Conservation (phyloP, 2,797 vertebrate species). For the Siniperca obscura region DNA sequence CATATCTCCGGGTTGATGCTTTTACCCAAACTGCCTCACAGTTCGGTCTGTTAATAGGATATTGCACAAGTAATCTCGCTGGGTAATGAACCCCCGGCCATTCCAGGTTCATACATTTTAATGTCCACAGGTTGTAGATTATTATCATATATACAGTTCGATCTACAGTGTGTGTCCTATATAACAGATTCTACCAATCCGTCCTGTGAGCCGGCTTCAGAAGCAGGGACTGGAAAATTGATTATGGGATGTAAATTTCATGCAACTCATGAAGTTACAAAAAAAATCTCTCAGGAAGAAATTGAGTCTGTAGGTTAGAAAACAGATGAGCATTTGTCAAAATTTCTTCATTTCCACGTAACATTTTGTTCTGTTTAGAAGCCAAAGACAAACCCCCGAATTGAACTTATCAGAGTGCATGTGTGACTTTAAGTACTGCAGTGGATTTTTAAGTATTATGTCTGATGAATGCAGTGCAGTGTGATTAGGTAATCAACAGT, state of each 20-base stretch:
- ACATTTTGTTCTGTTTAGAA: background rate
- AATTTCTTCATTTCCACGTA: background rate
- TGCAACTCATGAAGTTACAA: background rate
- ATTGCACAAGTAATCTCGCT: background rate
- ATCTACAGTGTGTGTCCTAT: background rate
- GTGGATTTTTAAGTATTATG: background rate
- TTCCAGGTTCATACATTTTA: background rate
- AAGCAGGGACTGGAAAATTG: background rate
- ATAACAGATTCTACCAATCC: background rate
- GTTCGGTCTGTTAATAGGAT: no score
- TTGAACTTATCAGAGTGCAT: background rate
- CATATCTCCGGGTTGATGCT: background rate
- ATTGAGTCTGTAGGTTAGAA: background rate
- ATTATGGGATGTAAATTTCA: background rate
- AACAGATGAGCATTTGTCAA: background rate
- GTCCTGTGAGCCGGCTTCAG: background rate
- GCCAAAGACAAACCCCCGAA: background rate
- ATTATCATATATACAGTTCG: background rate
- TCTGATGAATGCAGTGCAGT: background rate
- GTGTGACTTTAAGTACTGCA: background rate
- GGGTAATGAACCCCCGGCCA: background rate
- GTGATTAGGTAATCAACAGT: slow-evolving; percentile 7
- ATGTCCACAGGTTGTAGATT: slow-evolving; percentile 2
- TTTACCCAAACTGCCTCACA: background rate
- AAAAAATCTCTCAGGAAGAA: background rate